Base-by-base conservation (phyloP, 2,888 invertebrate genomes). In the Aporophyla nigra region DNA sequence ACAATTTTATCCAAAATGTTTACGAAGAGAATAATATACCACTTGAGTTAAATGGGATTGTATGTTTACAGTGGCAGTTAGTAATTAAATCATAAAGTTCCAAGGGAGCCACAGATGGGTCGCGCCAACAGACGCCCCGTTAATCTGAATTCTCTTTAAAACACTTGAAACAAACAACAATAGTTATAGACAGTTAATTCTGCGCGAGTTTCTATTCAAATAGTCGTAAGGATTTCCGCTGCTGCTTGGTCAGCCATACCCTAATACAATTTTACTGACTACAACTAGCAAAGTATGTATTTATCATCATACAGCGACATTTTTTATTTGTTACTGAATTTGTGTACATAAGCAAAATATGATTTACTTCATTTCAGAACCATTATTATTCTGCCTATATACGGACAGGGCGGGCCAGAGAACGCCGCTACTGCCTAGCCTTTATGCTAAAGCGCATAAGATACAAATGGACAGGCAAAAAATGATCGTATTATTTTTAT, bases 61-160 rank as follows among this genome's bases (percentile, higher is more conserved):
- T 86, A 54, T 84, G 86, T 83, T 86, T 83, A 76, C 80, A 75
- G 86, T 78, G 80, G 73, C 80, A 75, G 86, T 78, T 80, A 86
- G 85, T 88, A 84, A 87, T 87, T 88, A 88, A 84, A 84, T 84
- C 80, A 74, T 80, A 79, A 86, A 87, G 69, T 86, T 76, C 74
- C 67, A 79, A 78, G 78, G 67, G 84, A 75, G 82, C 83, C 82
- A 61, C 88, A 82, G 85, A 80, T 86, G 81, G 74, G 65, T 63
- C 27, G 54, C 70, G 65, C 65, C 78, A 84, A 67, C 81, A 76
- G 74, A 63, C 62, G 68, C 62, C 63, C 66, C 54, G 70, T 78
- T 73, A 65, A 67, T 70, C 67, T 58, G 68, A 86, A 86, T 78
- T 76, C 71, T 73, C 74, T 78, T 72, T 63, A 76, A 77, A 33